A percentile compares a stretch with the other conserved stretches of the same genome.
Evolutionary conservation across 2,797 vertebrate species (phyloP).

Genomic region (Phylloscopus collybita): DNA sequence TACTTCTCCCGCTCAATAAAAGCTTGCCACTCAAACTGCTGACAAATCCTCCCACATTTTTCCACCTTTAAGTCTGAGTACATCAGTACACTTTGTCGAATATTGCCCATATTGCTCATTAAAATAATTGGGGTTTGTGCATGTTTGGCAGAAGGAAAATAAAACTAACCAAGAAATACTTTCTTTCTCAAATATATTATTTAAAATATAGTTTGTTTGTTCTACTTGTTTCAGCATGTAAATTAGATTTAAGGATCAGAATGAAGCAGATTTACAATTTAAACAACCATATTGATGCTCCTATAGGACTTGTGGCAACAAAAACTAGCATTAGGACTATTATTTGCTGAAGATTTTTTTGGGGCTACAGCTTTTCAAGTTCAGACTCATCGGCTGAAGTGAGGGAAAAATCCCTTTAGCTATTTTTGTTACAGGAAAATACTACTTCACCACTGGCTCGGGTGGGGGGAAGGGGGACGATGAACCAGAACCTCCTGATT

Average conservation of each 20-base stretch:
- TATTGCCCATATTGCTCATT: slow-evolving; percentile 46
- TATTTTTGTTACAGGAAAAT: slow-evolving; percentile 66
- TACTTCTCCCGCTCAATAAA: slow-evolving; percentile 16
- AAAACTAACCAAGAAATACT: slow-evolving; percentile 2
- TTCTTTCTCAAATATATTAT: slow-evolving; percentile 14
- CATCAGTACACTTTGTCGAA: neutral
- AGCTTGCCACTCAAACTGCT: slow-evolving; percentile 24
- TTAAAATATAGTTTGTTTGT: neutral
- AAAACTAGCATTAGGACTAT: neutral
- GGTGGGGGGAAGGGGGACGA: neutral
- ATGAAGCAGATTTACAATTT: slow-evolving; percentile 24
- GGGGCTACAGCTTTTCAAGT: slow-evolving; percentile 39
- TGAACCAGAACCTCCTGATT: slow-evolving; percentile 59
- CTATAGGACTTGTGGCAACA: neutral
- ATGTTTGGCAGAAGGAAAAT: neutral
- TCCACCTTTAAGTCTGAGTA: slow-evolving; percentile 38
- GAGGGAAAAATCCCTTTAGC: slow-evolving; percentile 61
- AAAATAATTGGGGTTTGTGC: neutral
- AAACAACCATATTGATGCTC: neutral
- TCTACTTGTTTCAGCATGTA: neutral
- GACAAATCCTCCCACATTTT: slow-evolving; percentile 49
- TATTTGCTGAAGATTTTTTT: neutral
- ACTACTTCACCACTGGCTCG: neutral
- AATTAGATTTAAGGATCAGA: neutral
- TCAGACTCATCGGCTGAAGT: slow-evolving; percentile 16